A percentile compares a stretch with the other conserved stretches of the same genome.
These are phyloP conservation scores for Harpagoxenus sublaevis DNA, from an alignment of 2,888 invertebrate genomes.

Conservation along the genomic window DNA sequence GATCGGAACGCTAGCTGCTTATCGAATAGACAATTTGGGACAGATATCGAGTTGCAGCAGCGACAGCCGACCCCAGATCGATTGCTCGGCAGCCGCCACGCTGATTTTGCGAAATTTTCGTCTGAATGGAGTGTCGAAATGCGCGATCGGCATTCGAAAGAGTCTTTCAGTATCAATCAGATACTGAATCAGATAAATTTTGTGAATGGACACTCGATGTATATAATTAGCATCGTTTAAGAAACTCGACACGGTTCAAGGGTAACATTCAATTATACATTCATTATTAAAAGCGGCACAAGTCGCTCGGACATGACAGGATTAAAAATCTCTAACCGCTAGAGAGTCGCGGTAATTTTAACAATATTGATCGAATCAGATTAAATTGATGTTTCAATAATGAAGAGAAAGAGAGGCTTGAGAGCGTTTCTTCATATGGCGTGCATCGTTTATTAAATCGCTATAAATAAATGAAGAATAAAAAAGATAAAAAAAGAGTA, in stretches of 20 bases:
- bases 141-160: slow-evolving; percentile 9
- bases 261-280: slow-evolving; percentile 38
- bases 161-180: not conserved
- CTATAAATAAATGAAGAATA: not conserved
- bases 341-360: not conserved
- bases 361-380: not conserved
- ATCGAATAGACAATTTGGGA: slow-evolving; percentile 17
- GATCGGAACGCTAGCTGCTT: slow-evolving; percentile 16
- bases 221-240: slow-evolving; percentile 21
- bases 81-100: not conserved
- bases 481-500: not conserved
- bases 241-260: slow-evolving; percentile 27
- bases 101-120: slow-evolving; percentile 23
- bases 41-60: not conserved
- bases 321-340: not conserved
- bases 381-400: not conserved
- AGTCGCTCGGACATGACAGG: not conserved
- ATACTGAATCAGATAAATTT: not conserved
- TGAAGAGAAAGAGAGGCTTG: not conserved
- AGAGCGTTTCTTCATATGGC: not conserved
- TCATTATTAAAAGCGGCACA: slow-evolving; percentile 28
- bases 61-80: not conserved
- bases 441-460: not conserved
- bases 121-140: slow-evolving; percentile 3
- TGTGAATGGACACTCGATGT: not conserved